Percentiles rank a stretch among this genome's conserved stretches.
Evolutionary conservation across 2,797 vertebrate species (phyloP).

Genomic region (Cryptoblepharus egeriae): DNA sequence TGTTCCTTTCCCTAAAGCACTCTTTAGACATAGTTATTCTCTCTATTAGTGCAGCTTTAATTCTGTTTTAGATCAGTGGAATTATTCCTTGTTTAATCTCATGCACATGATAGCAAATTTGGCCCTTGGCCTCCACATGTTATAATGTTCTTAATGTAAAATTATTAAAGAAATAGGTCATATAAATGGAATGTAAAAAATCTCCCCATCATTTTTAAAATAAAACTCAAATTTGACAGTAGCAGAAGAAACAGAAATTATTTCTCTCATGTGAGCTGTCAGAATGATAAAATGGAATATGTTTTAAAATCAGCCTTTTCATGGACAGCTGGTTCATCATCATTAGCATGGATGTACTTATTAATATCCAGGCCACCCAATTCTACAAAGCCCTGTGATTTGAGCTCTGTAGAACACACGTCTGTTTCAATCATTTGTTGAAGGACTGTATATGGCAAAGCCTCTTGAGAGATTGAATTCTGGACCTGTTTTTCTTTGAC

Average conservation of each 20-base stretch:
- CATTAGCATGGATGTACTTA: constrained; percentile 80
- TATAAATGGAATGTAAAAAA: constrained; percentile 69
- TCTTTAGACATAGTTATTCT: constrained; percentile 28
- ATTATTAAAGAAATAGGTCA: constrained; percentile 76
- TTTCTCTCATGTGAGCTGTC: constrained; percentile 71
- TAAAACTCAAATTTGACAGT: constrained; percentile 75
- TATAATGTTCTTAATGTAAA: constrained; percentile 64
- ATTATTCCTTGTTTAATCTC: constrained; percentile 41
- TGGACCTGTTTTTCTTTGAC: constrained; percentile 18
- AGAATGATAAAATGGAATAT: constrained; percentile 76
- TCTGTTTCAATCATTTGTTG: constrained; percentile 40
- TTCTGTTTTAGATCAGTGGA: constrained; percentile 28
- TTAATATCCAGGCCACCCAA: constrained; percentile 76
- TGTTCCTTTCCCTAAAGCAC: not conserved
- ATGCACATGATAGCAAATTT: constrained; percentile 39
- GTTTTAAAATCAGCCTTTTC: constrained; percentile 77
- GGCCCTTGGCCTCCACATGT: constrained; percentile 53
- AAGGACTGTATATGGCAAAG: constrained; percentile 45
- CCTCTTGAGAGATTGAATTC: constrained; percentile 21
- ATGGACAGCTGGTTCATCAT: constrained; percentile 78
- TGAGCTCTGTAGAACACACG: constrained; percentile 63
- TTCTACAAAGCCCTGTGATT: constrained; percentile 56
- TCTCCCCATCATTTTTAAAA: constrained; percentile 75
- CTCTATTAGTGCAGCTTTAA: constrained; percentile 36
- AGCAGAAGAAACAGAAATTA: constrained; percentile 59